Conservation (phyloP, 2,888 invertebrate genomes). For the Listrodromus nycthemerus region DNA sequence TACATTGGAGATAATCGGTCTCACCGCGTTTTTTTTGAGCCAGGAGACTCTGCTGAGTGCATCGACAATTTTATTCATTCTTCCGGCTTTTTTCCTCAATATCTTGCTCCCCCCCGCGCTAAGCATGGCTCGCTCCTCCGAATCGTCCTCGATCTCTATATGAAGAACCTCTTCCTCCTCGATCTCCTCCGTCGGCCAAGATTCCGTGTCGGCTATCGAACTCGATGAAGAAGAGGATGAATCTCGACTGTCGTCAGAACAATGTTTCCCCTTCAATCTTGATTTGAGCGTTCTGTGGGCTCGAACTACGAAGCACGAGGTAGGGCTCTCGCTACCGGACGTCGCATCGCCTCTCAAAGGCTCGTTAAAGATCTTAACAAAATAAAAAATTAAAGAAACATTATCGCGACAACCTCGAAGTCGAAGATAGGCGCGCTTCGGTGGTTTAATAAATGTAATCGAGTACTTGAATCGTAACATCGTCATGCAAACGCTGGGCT, state of each 20-base stretch:
- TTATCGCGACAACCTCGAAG: constrained; percentile 33
- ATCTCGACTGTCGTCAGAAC: constrained; percentile 39
- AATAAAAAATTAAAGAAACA: constrained; percentile 19
- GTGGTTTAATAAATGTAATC: constrained; percentile 30
- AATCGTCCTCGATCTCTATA: constrained; percentile 73
- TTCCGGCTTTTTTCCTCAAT: constrained; percentile 68
- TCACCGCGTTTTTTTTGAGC: constrained; percentile 70
- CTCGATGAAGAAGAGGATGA: constrained; percentile 70
- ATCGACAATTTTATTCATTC: constrained; percentile 72
- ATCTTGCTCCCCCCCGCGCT: constrained; percentile 59
- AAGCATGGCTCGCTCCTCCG: constrained; percentile 58
- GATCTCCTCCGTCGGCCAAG: constrained; percentile 73
- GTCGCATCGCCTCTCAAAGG: constrained; percentile 67
- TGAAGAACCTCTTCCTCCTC: constrained; percentile 76
- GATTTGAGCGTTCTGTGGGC: constrained; percentile 71
- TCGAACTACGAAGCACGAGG: constrained; percentile 74
- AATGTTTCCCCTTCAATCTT: constrained; percentile 62
- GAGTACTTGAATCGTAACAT: constrained; percentile 80
- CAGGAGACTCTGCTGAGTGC: constrained; percentile 74
- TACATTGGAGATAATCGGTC: not conserved
- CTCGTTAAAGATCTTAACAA: constrained; percentile 76
- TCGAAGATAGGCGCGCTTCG: constrained; percentile 27
- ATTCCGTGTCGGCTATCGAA: constrained; percentile 76
- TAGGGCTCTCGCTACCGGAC: constrained; percentile 70
- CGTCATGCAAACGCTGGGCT: constrained; percentile 79